Conservation (phyloP, 2,888 invertebrate species). For the Xanthostigma xanthostigma region DNA sequence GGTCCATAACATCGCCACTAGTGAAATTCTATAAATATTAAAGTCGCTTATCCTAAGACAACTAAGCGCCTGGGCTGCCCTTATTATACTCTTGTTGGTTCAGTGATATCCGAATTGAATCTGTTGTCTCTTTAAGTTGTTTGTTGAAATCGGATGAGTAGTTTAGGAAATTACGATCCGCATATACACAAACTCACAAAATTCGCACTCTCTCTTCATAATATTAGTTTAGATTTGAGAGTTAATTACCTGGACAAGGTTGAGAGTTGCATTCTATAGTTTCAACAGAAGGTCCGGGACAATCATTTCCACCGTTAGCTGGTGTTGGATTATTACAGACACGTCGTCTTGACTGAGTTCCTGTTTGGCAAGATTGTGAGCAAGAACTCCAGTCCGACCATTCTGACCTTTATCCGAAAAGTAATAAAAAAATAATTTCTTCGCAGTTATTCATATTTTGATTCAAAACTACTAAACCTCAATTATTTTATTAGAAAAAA, state of each 20-base stretch:
- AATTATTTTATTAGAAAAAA: not conserved
- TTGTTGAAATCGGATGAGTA: too few relatives aligned
- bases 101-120: too few relatives aligned
- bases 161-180: too few relatives aligned
- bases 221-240: too few relatives aligned
- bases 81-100: too few relatives aligned
- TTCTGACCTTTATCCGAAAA: slow-evolving; percentile 24
- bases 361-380: slow-evolving; percentile 34
- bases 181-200: too few relatives aligned
- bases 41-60: too few relatives aligned
- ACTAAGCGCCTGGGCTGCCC: too few relatives aligned
- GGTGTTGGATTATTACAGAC: slow-evolving; percentile 30
- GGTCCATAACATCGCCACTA: too few relatives aligned
- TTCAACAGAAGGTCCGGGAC: slow-evolving; percentile 17
- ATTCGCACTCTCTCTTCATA: too few relatives aligned
- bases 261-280: slow-evolving; percentile 14
- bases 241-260: slow-evolving; percentile 22
- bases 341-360: slow-evolving; percentile 33
- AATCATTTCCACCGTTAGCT: slow-evolving; percentile 25
- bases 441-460: not conserved
- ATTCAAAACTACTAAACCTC: not conserved
- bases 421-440: not conserved
- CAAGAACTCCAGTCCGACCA: slow-evolving; percentile 44
- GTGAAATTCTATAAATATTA: too few relatives aligned
- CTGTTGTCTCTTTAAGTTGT: too few relatives aligned